Base-by-base conservation (phyloP, 2,113 vertebrate genomes). In the Pollachius pollachius region DNA sequence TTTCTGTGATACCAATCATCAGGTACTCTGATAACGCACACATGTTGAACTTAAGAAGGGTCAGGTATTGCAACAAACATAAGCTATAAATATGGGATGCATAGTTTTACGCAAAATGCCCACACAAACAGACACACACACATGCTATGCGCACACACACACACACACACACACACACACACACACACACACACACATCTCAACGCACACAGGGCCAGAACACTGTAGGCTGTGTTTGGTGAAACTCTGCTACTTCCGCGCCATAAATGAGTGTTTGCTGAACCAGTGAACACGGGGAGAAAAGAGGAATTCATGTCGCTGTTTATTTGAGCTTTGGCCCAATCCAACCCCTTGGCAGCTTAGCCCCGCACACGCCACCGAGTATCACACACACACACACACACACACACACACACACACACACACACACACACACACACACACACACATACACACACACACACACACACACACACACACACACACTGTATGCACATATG, bases 281-380 rank as follows among this genome's bases (percentile, higher is more conserved):
- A 87, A 81, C 58, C 83, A 88, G 87, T 84, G 89, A 88, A 81
- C 85, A 72, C 62, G 71, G 68, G 71, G 89, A 92, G 90, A 92
- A 92, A 93, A 90, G 91, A 86, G 84, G 91, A 89, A 92, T 92
- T 93, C 91, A 92, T 92, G 80, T 81, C 68, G 79, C 68, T 92
- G 91, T 93, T 92, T 93, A 92, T 92, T 86, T 88, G 90, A 90
- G 80, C 76, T 84, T 78, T 56, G 79, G 88, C 87, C 81, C 82
- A 89, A 86, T 91, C 83, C 79, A 84, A 87, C 84, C 74, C 5
- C 80, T 62, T 77, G 74, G 79, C 78, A 66, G 76, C 66, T 57
- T 78, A 81, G 84, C 65, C 41, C 19, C 52, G 0, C 63, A 16
- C 69, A 52, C 68, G 67, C 18, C 74, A 75, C 84, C 84, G 71